phyloP scores from a whole-genome alignment of 2,888 invertebrate genomes.

The Drosophila aldrichi region DNA sequence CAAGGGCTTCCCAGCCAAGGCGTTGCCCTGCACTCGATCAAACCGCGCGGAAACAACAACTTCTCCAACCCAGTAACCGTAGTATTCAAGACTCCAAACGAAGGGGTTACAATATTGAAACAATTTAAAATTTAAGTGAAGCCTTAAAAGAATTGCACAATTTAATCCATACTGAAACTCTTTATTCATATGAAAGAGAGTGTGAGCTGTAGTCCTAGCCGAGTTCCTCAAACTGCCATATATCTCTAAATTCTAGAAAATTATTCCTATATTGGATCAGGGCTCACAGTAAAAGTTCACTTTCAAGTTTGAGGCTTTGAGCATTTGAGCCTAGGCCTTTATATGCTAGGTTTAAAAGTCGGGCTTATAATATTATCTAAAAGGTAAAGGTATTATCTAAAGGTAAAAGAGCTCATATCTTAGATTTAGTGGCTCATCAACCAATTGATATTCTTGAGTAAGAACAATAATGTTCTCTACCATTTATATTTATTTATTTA shows the following conservation, averaged over 20 bases:
- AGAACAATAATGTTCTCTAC: no score
- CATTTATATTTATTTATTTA: no score
- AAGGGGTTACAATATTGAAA: constrained; percentile 38
- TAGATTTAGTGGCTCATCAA: not conserved
- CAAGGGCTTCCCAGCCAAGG: constrained; percentile 51
- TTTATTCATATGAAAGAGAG: no score
- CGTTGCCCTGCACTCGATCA: constrained; percentile 47
- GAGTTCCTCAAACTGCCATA: no score
- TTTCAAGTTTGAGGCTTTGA: no score
- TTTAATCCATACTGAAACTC: not conserved
- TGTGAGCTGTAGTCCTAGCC: no score
- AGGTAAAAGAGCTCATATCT: not conserved
- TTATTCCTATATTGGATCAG: no score
- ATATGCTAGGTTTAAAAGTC: not conserved
- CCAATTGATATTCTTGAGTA: no score
- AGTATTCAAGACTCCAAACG: constrained; percentile 9
- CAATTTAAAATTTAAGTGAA: constrained; percentile 59
- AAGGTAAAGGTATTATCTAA: not conserved
- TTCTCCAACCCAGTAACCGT: not conserved
- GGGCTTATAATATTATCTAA: not conserved
- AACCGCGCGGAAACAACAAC: constrained; percentile 50
- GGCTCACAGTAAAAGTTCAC: no score
- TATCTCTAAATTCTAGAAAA: no score
- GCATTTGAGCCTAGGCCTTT: no score
- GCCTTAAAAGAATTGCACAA: constrained; percentile 3